Conservation (phyloP, 2,797 vertebrate genomes). For the Esox masquinongy region DNA sequence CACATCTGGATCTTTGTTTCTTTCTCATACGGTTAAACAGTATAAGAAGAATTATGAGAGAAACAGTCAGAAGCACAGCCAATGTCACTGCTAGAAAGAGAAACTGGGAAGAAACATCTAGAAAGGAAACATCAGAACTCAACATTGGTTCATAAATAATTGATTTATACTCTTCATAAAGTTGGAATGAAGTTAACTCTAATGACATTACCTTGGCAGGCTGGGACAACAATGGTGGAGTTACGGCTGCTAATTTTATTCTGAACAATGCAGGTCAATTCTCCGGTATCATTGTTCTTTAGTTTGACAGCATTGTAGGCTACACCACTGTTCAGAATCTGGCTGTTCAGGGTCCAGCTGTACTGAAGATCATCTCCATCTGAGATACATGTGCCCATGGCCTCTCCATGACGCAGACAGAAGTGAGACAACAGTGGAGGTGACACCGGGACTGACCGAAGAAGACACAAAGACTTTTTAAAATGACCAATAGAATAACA, state of each 20-base stretch:
- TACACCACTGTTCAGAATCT: not conserved
- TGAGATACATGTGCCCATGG: not conserved
- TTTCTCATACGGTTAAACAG: not conserved
- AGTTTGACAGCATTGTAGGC: not conserved
- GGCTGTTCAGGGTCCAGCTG: not conserved
- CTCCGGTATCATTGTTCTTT: not conserved
- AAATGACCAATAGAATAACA: not conserved
- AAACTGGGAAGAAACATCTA: not conserved
- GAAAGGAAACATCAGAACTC: not conserved
- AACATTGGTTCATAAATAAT: not conserved
- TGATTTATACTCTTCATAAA: not conserved
- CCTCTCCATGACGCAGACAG: not conserved
- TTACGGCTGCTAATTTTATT: not conserved
- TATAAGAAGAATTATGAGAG: not conserved
- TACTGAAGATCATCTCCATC: not conserved
- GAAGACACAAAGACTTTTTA: not conserved
- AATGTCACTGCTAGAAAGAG: not conserved
- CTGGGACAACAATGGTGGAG: not conserved
- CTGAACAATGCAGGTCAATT: constrained; percentile 1
- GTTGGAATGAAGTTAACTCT: not conserved
- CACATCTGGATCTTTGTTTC: not conserved
- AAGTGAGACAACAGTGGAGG: not conserved
- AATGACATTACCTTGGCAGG: not conserved
- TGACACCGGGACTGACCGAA: not conserved
- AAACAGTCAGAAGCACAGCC: not conserved